Conservation (phyloP, 2,113 vertebrate species). For the Sapajus apella region DNA sequence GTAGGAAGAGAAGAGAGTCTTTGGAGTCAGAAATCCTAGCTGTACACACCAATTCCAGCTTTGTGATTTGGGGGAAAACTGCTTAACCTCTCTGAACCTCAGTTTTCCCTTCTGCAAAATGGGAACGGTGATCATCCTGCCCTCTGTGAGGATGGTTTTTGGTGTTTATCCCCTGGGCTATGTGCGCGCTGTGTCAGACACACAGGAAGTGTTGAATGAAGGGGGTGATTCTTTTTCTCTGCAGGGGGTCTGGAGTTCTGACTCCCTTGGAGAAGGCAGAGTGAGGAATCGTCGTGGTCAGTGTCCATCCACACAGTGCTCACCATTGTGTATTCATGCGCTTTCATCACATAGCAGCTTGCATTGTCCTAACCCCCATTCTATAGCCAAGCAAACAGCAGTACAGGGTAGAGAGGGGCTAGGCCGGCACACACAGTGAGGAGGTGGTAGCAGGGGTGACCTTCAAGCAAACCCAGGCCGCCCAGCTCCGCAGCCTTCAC, state of each 20-base stretch:
- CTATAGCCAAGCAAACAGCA: not conserved
- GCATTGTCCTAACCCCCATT: fast-evolving
- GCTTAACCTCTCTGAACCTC: not conserved
- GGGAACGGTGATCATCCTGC: fast-evolving
- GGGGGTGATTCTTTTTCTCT: not conserved
- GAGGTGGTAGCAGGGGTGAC: not conserved
- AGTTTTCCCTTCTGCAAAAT: not conserved
- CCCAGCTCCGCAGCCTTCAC: not conserved
- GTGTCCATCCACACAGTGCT: fast-evolving
- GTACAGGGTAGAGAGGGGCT: not conserved
- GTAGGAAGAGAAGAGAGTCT: not conserved
- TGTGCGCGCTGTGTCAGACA: fast-evolving
- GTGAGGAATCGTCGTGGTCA: too few relatives aligned
- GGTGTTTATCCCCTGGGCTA: fast-evolving
- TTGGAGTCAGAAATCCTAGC: not conserved
- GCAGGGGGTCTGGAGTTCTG: too few relatives aligned
- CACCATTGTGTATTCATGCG: fast-evolving
- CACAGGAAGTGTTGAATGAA: not conserved
- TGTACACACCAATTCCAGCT: not conserved
- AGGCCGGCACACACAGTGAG: not conserved
- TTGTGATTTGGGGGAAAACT: not conserved
- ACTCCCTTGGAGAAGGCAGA: too few relatives aligned
- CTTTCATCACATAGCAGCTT: not conserved
- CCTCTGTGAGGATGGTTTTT: not conserved
- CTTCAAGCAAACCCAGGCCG: not conserved